Evolutionary conservation across 1,140 invertebrate species (phyloP), one percentile per base, ranked within the genome.

Genomic region (Thrips palmi): DNA sequence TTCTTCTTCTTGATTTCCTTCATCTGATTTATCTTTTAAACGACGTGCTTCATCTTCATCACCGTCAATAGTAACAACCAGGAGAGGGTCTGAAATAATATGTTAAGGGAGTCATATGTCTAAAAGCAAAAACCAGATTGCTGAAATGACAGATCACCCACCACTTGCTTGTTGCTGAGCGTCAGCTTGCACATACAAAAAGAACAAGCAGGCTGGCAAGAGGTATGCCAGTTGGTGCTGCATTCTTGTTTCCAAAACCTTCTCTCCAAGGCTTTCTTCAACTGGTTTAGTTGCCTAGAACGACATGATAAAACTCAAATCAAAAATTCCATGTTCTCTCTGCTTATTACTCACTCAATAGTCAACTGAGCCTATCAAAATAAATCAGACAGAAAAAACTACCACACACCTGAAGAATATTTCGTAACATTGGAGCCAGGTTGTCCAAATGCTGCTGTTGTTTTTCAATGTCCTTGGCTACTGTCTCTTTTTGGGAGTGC

Each of bases 221-320:
- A 83, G 68, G 25, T 69, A 60, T 10, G 86, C 83, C 35, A 71
- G 64, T 47, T 72, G 67, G 49, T 82, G 74, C 46, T 86, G 70
- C 46, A 74, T 70, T 47, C 75, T 66, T 39, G 74, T 71, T 49
- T 78, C 72, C 52, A 84, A 77, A 31, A 84, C 63, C n/a, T 73
- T 69, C 40, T 92, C 62, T 27, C 78, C 76, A 12, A 94, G 64
- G 48, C 87, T 79, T 52, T 89, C 83, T 57, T 93, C 83, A 11
- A 94, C 61, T 4, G 89, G 88, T 57, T 86, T 80, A 7, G 86
- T 85, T 1, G 83, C 69, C 67, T 80, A 51, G n/a, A 64, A 49
- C n/a, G n/a, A 34, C 5, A 28, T 15, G 17, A 41, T 43, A 42
- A 34, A 38, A 17, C 36, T 44, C 17, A 25, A 18, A 44, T 33